A percentile compares a stretch with the other conserved stretches of the same genome.
These are phyloP conservation scores for Bubo bubo DNA, from an alignment of 2,113 vertebrate species.

Conservation along the genomic window DNA sequence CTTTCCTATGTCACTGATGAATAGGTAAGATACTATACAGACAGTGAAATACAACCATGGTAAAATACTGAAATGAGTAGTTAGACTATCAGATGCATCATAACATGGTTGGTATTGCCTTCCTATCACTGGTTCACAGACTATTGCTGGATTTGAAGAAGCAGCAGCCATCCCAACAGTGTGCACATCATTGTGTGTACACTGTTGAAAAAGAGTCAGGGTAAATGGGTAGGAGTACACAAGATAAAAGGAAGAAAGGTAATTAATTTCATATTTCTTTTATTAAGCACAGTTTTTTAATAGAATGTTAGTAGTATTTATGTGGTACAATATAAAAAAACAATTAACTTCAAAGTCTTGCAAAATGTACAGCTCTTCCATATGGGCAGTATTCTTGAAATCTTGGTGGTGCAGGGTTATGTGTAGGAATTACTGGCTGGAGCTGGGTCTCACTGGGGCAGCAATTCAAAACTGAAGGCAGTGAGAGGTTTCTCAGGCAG, in stretches of 20 bases:
- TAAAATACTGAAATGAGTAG: neutral
- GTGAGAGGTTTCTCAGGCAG: neutral
- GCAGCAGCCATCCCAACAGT: neutral
- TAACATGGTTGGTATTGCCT: neutral
- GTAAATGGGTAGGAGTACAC: neutral
- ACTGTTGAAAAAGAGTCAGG: neutral
- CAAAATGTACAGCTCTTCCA: neutral
- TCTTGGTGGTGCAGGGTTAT: neutral
- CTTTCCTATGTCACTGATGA: neutral
- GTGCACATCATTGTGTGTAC: neutral
- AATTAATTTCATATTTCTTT: neutral
- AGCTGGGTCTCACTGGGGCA: neutral
- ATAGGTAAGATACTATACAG: neutral
- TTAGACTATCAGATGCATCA: neutral
- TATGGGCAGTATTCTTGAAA: neutral
- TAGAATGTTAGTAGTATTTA: neutral
- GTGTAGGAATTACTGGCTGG: fast-evolving
- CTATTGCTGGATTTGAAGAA: neutral
- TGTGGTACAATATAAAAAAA: neutral
- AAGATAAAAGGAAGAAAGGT: neutral
- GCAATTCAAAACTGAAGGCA: neutral
- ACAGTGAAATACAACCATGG: neutral
- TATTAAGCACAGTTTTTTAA: neutral
- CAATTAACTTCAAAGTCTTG: neutral
- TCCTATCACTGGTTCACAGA: neutral